Base-by-base conservation (phyloP, 64 coral and sea anemone genomes). In the Pocillopora verrucosa region DNA sequence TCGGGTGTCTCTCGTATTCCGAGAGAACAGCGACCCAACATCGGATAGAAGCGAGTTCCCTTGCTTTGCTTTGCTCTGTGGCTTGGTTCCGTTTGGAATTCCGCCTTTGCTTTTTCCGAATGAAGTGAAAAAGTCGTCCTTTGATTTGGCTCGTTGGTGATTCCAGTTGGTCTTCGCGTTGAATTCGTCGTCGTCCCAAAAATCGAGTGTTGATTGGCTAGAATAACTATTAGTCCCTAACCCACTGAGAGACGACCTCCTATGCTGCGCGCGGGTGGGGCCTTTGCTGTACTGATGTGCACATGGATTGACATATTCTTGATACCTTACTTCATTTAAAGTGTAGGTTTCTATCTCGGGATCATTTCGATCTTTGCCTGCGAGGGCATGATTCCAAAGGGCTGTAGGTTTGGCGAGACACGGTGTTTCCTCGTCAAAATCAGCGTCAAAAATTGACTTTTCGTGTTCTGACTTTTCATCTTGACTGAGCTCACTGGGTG, bases 241-340 rank as follows among this genome's bases (percentile, higher is more conserved):
- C 10, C 6, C 36, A 22, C 41, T 69, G 63, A 56, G 56, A 51
- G 63, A 17, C 38, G 61, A 17, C 25, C 70, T 84, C 10, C 72
- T 65, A 9, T 26, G 82, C 17, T 75, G 26, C 14, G 72, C 13
- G 14, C 22, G 67, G 63, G 14, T 58, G 59, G 89, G 78, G 0
- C 83, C 83, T 58, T 92, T 87, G 11, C 11, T 64, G 36, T 92
- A 87, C 25, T 87, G 90, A 65, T 87, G 85, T 15, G 41, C 41
- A 51, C 41, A 51, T 3, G 75, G 83, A 38, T 92, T 87, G 2
- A 30, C 79, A 51, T 92, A 87, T 22, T 92, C 75, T 36, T 79
- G 38, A 25, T 87, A 92, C 58, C 11, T 67, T 17, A 56, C n/a
- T 16, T 75, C 30, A 16, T 80, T 68, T 17, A 80, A 11, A 59